These are phyloP conservation scores for Pachycephala philippinensis DNA, from an alignment of 2,113 vertebrate genomes.

Conservation along the genomic window DNA sequence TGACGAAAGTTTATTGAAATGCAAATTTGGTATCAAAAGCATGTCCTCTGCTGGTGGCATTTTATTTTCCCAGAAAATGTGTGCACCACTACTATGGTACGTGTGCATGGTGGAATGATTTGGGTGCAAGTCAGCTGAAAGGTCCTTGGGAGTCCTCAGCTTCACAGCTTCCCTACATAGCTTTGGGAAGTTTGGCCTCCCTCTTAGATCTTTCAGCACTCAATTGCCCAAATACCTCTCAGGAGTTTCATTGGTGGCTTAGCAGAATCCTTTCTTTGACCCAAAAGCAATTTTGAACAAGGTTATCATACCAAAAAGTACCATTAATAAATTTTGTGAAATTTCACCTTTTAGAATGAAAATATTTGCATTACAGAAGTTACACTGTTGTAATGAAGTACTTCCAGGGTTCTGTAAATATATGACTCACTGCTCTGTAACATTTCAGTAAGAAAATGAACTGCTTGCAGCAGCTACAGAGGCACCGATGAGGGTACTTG, in stretches of 20 bases:
- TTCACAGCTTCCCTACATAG: not conserved
- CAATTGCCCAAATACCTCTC: not conserved
- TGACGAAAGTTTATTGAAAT: not conserved
- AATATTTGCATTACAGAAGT: not conserved
- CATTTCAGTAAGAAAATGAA: not conserved
- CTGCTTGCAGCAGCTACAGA: not conserved
- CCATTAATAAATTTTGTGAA: not conserved
- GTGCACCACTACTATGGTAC: not conserved
- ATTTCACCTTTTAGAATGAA: not conserved
- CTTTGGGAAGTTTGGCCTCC: not conserved
- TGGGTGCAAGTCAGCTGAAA: not conserved
- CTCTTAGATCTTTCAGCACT: not conserved
- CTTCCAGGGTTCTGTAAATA: not conserved
- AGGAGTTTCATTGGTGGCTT: not conserved
- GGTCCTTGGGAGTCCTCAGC: not conserved
- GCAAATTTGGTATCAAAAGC: not conserved
- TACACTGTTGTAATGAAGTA: not conserved
- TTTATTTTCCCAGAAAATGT: not conserved
- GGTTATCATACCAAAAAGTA: not conserved
- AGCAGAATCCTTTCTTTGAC: not conserved
- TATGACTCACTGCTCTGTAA: not conserved
- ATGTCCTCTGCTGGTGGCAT: not conserved
- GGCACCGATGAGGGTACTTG: not conserved
- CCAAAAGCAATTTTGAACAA: not conserved
- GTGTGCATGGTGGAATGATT: not conserved